Base-by-base conservation (phyloP, 2,797 vertebrate species). In the Poeciliopsis infans region DNA sequence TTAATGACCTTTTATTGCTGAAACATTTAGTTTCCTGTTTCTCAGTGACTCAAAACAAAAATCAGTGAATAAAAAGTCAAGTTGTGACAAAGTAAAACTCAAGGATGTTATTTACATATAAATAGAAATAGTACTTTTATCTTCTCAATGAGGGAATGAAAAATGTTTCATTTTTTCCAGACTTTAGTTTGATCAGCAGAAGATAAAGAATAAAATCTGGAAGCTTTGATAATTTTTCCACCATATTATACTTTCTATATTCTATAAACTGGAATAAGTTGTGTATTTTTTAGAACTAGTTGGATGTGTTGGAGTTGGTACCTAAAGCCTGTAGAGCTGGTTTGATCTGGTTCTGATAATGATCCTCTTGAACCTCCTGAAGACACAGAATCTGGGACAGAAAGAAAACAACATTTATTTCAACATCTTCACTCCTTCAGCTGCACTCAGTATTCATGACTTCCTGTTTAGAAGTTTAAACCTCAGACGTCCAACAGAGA, bases 351-450 rank as follows among this genome's bases (percentile, higher is more conserved):
- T 83, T 83, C 80, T 94, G 89, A 41, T 97, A 99, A 89, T 99
- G 98, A 91, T 99, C 96, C 94, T 97, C 95, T 92, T 99, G 98
- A 72, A 99, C 98, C 92, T 99, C 98, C 92, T 99, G 98, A 77
- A 99, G 97, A 95, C 98, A 99, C 79, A 99, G 93, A 61, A 99
- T 96, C 98, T 99, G 87, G 57, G 87, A 74, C 86, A 68, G 20
- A 57, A 7, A 49, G 36, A 15, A 0, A 55, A 51, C 31, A 33
- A 1, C 3, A 10, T 55, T 43, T 46, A 59, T 28, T 1, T 18
- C 18, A 45, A 11, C 4, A 18, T 25, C 41, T 59, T 71, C 3
- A 5, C 15, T 23, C 13, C 1, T 72, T 43, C 2, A 49, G 45
- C 15, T 31, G 12, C 23, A 15, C 23, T 15, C 4, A 70, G 43